A percentile compares a stretch with the other conserved stretches of the same genome.
Conservation (phyloP, 2,888 invertebrate species). For the Pilophorus perplexus region DNA sequence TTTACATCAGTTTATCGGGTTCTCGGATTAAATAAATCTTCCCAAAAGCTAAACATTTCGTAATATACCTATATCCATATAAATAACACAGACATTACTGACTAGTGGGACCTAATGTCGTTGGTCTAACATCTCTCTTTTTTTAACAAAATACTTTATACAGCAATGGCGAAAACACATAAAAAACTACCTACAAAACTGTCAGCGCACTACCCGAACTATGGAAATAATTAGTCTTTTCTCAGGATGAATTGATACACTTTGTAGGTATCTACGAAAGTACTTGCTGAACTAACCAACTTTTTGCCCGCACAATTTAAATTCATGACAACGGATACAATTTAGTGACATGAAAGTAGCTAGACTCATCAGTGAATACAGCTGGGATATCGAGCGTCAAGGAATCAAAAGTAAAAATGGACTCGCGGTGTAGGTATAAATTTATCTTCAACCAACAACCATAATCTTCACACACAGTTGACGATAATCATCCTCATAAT, state of each 20-base stretch:
- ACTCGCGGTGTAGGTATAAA: too few relatives aligned
- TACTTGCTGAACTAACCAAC: background rate
- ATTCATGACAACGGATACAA: too few relatives aligned
- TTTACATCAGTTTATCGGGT: conserved; percentile 44
- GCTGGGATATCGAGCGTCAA: too few relatives aligned
- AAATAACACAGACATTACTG: conserved; percentile 49
- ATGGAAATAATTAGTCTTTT: conserved; percentile 22
- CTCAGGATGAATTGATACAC: background rate
- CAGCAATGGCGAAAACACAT: conserved; percentile 18
- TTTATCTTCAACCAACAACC: background rate
- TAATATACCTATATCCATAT: conserved; percentile 39
- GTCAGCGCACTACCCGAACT: conserved; percentile 16
- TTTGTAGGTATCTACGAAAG: background rate
- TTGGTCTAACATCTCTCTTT: conserved; percentile 44
- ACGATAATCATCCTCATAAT: background rate
- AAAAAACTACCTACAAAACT: too few relatives aligned
- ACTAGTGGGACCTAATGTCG: conserved; percentile 48
- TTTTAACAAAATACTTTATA: conserved; percentile 34
- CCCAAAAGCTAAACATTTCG: conserved; percentile 45
- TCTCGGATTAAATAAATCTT: conserved; percentile 45
- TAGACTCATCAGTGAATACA: too few relatives aligned
- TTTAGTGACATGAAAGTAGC: too few relatives aligned
- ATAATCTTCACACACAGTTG: conserved; percentile 2
- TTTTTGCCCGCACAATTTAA: conserved; percentile 12
- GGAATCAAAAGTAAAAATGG: too few relatives aligned